Conservation (phyloP, 2,113 vertebrate species). For the Athene cunicularia region DNA sequence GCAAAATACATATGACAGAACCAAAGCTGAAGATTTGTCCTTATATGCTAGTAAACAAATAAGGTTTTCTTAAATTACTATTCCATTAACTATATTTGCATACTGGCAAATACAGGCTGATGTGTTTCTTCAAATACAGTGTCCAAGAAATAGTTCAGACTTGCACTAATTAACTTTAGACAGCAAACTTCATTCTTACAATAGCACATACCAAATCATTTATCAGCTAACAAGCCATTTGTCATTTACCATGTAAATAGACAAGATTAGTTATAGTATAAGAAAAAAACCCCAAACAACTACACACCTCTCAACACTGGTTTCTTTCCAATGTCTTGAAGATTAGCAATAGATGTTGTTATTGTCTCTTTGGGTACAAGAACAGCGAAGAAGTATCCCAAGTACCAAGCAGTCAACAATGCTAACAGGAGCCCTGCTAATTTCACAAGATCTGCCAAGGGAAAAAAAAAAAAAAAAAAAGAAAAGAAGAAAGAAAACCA, state of each 20-base stretch:
- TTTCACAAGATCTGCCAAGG: conserved; percentile 50
- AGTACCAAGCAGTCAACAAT: conserved; percentile 64
- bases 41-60: background rate
- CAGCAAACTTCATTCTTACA: background rate
- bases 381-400: conserved; percentile 52
- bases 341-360: background rate
- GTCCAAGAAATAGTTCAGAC: background rate
- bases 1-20: background rate
- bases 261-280: background rate
- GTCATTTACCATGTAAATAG: background rate
- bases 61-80: background rate
- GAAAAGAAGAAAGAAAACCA: background rate
- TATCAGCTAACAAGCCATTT: background rate
- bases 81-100: background rate
- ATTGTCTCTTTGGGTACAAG: background rate
- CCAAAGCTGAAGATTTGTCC: background rate
- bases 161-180: background rate
- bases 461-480: background rate
- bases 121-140: background rate
- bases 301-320: conserved; percentile 65
- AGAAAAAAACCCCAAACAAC: background rate
- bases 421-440: background rate
- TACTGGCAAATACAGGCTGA: background rate
- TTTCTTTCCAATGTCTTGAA: conserved; percentile 42
- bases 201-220: background rate